phyloP scores from a whole-genome alignment of 2,888 invertebrate genomes.

The Cylloceria caligata region DNA sequence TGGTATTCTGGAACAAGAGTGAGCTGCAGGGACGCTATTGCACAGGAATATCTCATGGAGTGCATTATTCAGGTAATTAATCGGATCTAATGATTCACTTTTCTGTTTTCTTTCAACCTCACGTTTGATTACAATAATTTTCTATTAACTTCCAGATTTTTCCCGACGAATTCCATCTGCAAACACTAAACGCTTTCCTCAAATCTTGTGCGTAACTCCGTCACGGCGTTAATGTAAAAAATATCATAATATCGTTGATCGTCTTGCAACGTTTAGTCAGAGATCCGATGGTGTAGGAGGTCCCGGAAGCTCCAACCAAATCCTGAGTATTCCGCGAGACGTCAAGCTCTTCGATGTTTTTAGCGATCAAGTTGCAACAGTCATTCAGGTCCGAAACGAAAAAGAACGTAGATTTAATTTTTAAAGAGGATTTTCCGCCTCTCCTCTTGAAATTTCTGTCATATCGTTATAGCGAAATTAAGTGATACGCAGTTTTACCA shows the following conservation, averaged over 20 bases:
- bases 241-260: slow-evolving; percentile 97
- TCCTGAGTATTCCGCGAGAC: slow-evolving; percentile 91
- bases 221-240: slow-evolving; percentile 98
- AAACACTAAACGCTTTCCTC: slow-evolving; percentile 97
- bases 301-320: slow-evolving; percentile 86
- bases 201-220: slow-evolving; percentile 99
- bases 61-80: slow-evolving; percentile 95
- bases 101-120: neutral
- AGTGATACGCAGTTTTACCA: too few relatives aligned
- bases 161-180: slow-evolving; percentile 99
- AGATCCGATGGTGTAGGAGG: slow-evolving; percentile 88
- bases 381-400: slow-evolving; percentile 98
- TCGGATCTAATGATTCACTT: neutral
- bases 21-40: slow-evolving; percentile 98
- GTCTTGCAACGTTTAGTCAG: slow-evolving; percentile 94
- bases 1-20: slow-evolving; percentile 98
- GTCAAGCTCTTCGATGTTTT: slow-evolving; percentile 99
- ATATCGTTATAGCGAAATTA: too few relatives aligned
- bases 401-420: too few relatives aligned
- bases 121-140: neutral
- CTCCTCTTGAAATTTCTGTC: too few relatives aligned
- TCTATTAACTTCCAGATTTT: slow-evolving; percentile 89
- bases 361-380: slow-evolving; percentile 97
- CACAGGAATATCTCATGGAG: slow-evolving; percentile 99
- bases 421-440: too few relatives aligned